Percentiles rank a stretch among this genome's conserved stretches.
These are phyloP conservation scores for Rhagoletis zephyria DNA, from an alignment of 1,140 invertebrate species.

Conservation along the genomic window DNA sequence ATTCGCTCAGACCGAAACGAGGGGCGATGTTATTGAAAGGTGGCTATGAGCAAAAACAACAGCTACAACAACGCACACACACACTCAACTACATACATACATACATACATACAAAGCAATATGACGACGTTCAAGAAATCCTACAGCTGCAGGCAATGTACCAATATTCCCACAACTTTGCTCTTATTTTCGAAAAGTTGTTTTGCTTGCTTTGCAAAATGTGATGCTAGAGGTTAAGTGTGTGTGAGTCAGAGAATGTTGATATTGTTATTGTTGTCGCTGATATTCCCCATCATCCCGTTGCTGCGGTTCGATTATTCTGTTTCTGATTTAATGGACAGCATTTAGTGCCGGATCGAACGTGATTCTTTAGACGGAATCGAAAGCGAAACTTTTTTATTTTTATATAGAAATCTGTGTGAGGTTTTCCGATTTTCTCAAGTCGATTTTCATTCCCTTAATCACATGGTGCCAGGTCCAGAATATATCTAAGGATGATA, in stretches of 20 bases:
- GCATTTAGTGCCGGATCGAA: too few species aligned
- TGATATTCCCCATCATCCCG: not conserved
- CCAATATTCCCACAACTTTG: slow-evolving; percentile 45
- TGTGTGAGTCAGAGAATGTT: slow-evolving; percentile 28
- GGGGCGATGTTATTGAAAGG: not conserved
- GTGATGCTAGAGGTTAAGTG: not conserved
- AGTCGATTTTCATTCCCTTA: too few species aligned
- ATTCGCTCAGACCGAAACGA: not conserved
- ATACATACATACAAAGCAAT: not conserved
- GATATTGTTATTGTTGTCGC: not conserved
- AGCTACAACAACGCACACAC: not conserved
- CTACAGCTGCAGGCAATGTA: slow-evolving; percentile 42
- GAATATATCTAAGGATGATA: too few species aligned
- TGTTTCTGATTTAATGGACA: slow-evolving; percentile 41
- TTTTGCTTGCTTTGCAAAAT: slow-evolving; percentile 17
- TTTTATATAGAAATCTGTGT: too few species aligned
- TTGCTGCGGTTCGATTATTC: not conserved
- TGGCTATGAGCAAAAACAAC: slow-evolving; percentile 26
- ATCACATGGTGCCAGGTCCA: too few species aligned
- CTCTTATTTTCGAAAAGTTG: slow-evolving; percentile 19
- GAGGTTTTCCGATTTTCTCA: too few species aligned
- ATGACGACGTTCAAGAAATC: slow-evolving; percentile 17
- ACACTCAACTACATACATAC: not conserved
- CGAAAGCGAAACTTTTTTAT: too few species aligned
- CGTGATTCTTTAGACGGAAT: too few species aligned